Evolutionary conservation across 2,113 vertebrate genomes (phyloP).

Genomic region (Arizona elegans): DNA sequence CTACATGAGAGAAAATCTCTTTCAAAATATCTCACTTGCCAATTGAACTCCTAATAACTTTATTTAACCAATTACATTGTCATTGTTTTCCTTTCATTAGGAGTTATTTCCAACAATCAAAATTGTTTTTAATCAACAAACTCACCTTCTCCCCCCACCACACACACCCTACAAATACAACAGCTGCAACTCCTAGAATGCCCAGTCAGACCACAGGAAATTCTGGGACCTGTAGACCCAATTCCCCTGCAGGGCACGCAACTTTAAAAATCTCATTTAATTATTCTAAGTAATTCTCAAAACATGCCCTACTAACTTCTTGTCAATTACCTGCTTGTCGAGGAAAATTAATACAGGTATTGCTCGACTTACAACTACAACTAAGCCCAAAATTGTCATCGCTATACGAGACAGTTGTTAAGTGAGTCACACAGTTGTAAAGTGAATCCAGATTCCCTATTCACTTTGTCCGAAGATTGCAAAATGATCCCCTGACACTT

Average conservation of each 20-base stretch:
- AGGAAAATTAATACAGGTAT: not conserved
- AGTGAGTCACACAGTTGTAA: not conserved
- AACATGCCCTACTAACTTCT: not conserved
- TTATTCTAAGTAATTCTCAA: not conserved
- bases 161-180: not conserved
- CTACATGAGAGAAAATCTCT: not conserved
- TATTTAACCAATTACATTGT: not conserved
- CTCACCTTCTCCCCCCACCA: not conserved
- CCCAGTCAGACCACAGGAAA: not conserved
- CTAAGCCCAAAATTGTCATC: not conserved
- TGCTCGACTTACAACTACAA: not conserved
- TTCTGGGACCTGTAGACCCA: not conserved
- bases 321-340: not conserved
- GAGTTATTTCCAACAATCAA: not conserved
- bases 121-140: not conserved
- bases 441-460: not conserved
- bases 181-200: not conserved
- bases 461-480: not conserved
- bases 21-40: not conserved
- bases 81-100: not conserved
- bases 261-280: not conserved
- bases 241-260: not conserved
- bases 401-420: not conserved
- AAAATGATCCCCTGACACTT: not conserved
- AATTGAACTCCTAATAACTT: not conserved